These are phyloP conservation scores for Lissocephala sabroskyi DNA, from an alignment of 2,888 invertebrate species.

Conservation along the genomic window DNA sequence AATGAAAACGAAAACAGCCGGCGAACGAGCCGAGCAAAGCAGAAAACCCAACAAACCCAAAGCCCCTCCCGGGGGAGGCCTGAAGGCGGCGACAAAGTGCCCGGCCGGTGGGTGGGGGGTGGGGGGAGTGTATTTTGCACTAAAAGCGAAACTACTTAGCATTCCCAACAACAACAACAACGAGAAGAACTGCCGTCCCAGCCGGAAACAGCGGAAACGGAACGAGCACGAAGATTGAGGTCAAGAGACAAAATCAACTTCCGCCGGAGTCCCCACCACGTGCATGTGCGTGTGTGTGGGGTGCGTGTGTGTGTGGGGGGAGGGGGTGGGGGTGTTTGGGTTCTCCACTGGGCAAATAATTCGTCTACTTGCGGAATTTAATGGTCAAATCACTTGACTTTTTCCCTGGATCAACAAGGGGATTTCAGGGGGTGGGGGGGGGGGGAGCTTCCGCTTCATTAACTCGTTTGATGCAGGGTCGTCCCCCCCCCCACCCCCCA, in stretches of 20 bases:
- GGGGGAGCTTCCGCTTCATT: constrained; percentile 45
- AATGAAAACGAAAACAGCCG: not conserved
- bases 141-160: constrained; percentile 62
- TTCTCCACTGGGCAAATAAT: not conserved
- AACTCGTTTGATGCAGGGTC: constrained; percentile 50
- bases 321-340: too few relatives aligned
- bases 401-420: constrained; percentile 13
- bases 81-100: not conserved
- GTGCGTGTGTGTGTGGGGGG: constrained; percentile 7
- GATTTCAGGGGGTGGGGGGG: not conserved
- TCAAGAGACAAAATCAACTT: constrained; percentile 61
- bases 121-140: constrained; percentile 38
- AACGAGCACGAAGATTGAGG: constrained; percentile 41
- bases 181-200: not conserved
- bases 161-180: constrained; percentile 30
- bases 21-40: not conserved
- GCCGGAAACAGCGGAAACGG: constrained; percentile 13
- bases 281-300: constrained; percentile 2
- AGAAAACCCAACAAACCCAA: too few relatives aligned
- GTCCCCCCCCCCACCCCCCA: not conserved
- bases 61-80: too few relatives aligned
- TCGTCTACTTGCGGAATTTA: constrained; percentile 33
- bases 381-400: constrained; percentile 62
- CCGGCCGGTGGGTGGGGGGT: too few relatives aligned
- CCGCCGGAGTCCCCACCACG: too few relatives aligned